Conservation (phyloP, 2,888 invertebrate genomes). For the Hypolimnas misippus region DNA sequence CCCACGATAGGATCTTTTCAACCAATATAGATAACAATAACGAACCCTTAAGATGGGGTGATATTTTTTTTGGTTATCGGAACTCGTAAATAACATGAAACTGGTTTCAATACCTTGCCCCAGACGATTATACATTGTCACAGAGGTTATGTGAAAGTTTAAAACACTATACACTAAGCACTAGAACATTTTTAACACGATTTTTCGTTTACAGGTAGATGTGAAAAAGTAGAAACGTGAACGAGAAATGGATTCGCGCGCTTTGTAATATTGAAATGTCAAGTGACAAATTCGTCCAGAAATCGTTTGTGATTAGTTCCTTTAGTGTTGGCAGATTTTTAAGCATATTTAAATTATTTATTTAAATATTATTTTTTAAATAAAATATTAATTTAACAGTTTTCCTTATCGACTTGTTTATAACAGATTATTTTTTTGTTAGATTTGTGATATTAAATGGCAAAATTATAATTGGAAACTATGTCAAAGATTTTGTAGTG, state of each 20-base stretch:
- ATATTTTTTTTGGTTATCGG: slow-evolving; percentile 3
- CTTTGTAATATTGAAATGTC: slow-evolving; percentile 23
- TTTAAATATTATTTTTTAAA: too few relatives aligned
- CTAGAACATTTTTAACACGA: neutral
- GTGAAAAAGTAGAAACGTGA: neutral
- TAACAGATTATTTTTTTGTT: too few relatives aligned
- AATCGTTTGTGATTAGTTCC: neutral
- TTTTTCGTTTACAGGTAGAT: slow-evolving; percentile 3
- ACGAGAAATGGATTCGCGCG: slow-evolving; percentile 32
- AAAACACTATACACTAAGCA: slow-evolving; percentile 1
- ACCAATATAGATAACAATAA: slow-evolving; percentile 16
- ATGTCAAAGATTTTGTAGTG: too few relatives aligned
- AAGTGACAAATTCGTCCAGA: slow-evolving; percentile 32
- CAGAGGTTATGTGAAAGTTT: slow-evolving; percentile 22
- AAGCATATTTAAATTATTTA: too few relatives aligned
- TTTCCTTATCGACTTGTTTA: too few relatives aligned
- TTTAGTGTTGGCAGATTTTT: neutral
- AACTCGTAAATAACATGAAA: slow-evolving; percentile 19
- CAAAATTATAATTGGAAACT: too few relatives aligned
- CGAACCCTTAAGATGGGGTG: slow-evolving; percentile 13
- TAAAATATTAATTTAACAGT: too few relatives aligned
- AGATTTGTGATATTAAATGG: too few relatives aligned
- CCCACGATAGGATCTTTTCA: slow-evolving; percentile 20
- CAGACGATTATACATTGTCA: too few relatives aligned
- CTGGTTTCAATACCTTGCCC: slow-evolving; percentile 20